Percentiles rank a stretch among this genome's conserved stretches.
Conservation (phyloP, 1,140 invertebrate species). For the Dendroctonus ponderosae region DNA sequence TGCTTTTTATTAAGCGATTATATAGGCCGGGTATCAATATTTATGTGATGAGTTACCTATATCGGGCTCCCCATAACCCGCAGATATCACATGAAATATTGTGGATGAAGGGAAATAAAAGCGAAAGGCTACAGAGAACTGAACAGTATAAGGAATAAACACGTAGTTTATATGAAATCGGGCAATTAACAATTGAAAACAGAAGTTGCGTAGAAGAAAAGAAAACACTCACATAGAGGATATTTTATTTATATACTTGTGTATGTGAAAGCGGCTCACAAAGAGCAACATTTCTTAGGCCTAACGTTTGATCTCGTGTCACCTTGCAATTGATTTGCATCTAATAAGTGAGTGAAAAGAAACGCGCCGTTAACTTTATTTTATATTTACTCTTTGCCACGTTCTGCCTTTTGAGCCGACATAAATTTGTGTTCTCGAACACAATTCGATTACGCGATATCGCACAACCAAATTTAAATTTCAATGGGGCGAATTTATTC, state of each 20-base stretch:
- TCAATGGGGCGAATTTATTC: slow-evolving; percentile 30
- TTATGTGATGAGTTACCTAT: slow-evolving; percentile 21
- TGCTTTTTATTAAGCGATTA: slow-evolving; percentile 30
- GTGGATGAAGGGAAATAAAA: slow-evolving; percentile 17
- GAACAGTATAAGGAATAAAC: neutral
- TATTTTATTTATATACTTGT: no score
- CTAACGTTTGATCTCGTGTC: no score
- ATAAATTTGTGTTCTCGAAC: slow-evolving; percentile 26
- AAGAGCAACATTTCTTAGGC: no score
- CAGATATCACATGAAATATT: slow-evolving; percentile 24
- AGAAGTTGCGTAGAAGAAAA: neutral
- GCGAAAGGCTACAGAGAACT: slow-evolving; percentile 2
- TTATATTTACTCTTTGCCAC: slow-evolving; percentile 29
- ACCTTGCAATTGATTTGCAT: no score
- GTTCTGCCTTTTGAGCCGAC: slow-evolving; percentile 18
- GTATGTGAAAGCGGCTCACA: no score
- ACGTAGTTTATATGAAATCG: no score
- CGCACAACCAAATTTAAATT: slow-evolving; percentile 35
- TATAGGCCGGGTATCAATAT: slow-evolving; percentile 22
- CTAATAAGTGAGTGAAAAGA: slow-evolving; percentile 1
- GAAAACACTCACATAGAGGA: no score
- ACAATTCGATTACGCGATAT: slow-evolving; percentile 34
- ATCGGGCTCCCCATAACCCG: neutral
- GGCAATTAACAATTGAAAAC: neutral
- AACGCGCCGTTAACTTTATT: slow-evolving; percentile 24